Conservation (phyloP, 2,888 invertebrate genomes). For the Zootermopsis nevadensis region DNA sequence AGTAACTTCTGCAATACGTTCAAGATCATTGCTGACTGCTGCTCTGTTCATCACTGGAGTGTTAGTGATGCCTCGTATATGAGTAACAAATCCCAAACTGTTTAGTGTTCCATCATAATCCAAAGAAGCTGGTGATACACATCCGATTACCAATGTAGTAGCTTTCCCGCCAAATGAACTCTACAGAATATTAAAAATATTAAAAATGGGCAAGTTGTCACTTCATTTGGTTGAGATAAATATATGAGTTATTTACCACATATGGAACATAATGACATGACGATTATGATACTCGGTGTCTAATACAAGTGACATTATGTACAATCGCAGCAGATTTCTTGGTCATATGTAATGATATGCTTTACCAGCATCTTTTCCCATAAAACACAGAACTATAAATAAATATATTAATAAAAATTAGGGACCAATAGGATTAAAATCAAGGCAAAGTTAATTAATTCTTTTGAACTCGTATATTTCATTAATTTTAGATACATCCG, state of each 20-base stretch:
- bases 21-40: constrained; percentile 53
- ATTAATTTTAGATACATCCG: too few relatives aligned
- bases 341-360: too few relatives aligned
- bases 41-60: constrained; percentile 77
- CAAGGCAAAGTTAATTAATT: too few relatives aligned
- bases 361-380: too few relatives aligned
- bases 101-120: constrained; percentile 77
- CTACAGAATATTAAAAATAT: constrained; percentile 58
- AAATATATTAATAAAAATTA: too few relatives aligned
- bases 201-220: too few relatives aligned
- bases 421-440: too few relatives aligned
- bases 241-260: background rate
- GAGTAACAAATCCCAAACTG: constrained; percentile 74
- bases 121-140: constrained; percentile 76
- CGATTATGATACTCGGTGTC: background rate
- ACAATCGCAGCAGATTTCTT: too few relatives aligned
- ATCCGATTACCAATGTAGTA: constrained; percentile 78
- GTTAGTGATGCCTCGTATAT: constrained; percentile 76
- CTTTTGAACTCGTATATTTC: too few relatives aligned
- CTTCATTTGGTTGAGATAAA: background rate
- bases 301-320: too few relatives aligned
- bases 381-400: too few relatives aligned
- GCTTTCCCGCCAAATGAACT: constrained; percentile 83
- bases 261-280: background rate
- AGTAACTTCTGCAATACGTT: constrained; percentile 53